Evolutionary conservation across 2,113 vertebrate species (phyloP), one percentile per base, ranked within the genome.

Genomic region (Tyrannus savana): DNA sequence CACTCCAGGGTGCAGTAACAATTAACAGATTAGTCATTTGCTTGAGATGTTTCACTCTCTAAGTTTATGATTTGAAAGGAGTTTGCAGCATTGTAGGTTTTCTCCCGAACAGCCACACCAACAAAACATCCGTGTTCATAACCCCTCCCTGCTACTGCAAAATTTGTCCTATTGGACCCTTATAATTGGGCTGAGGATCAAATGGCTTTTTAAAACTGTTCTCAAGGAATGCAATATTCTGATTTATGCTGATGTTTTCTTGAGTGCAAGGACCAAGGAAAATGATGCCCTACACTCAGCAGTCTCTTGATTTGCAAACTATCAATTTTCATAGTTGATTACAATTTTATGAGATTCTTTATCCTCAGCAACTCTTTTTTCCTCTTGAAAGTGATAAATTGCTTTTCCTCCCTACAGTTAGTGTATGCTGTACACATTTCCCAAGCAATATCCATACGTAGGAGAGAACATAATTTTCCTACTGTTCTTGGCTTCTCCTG

Each of bases 271-370:
- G 90, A 95, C 82, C 85, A 94, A 84, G 71, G 84, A 89, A 96
- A 97, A 96, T 22, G 41, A 96, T 94, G 88, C 52, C 89, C 35
- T 71, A 44, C 69, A 84, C 93, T 89, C 93, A 77, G 84, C 87
- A 95, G 81, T 87, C 89, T 93, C 90, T 87, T 94, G 82, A 91
- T 97, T 95, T 95, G 88, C 95, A 91, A 96, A 90, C 94, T 89
- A 96, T 93, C 84, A 93, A 14, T 96, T 97, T 97, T 94, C 93
- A 94, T 96, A 95, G 92, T 85, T 83, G 93, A 94, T 97, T 94
- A 94, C 62, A 66, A 89, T 94, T 96, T 97, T 94, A 92, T 94
- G 91, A 93, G 84, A 88, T 89, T 74, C 73, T 96, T 94, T 96
- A 94, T 90, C 78, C 87, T 87, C 63, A 72, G 78, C 91, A 97